Conservation (phyloP, 2,113 vertebrate species). For the Poeciliopsis occidentalis region DNA sequence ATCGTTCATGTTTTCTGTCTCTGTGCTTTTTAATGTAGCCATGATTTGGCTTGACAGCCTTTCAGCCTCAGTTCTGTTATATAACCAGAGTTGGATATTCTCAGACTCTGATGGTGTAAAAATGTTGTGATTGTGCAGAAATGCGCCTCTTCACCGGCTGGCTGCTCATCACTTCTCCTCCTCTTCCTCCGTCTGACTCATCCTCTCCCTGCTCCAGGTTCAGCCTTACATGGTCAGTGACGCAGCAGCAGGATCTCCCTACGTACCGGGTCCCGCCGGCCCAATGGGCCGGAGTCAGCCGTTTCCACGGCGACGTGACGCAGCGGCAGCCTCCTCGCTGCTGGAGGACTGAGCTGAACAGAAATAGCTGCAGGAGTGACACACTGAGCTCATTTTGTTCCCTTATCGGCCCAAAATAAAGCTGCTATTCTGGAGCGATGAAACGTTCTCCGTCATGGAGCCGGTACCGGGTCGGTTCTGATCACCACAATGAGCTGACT, state of each 20-base stretch:
- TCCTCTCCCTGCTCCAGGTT: conserved; percentile 3
- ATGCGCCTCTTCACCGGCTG: background rate
- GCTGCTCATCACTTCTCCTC: background rate
- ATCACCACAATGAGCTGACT: conserved; percentile 7
- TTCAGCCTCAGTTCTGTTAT: background rate
- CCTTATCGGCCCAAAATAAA: conserved; percentile 40
- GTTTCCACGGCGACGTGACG: conserved; percentile 68
- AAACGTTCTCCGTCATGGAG: background rate
- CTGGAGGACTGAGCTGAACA: conserved; percentile 18
- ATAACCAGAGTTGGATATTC: background rate
- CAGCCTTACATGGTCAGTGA: conserved; percentile 70
- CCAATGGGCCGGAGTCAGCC: conserved; percentile 36
- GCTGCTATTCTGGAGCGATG: conserved; percentile 28
- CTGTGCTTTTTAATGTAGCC: background rate
- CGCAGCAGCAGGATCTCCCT: conserved; percentile 60
- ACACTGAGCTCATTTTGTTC: conserved; percentile 27
- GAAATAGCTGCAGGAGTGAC: conserved; percentile 48
- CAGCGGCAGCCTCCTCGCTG: conserved; percentile 31
- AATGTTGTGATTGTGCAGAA: background rate
- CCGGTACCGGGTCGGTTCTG: background rate
- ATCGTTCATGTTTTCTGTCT: too few species aligned
- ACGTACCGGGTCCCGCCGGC: conserved; percentile 26
- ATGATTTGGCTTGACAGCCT: background rate
- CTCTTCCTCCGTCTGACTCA: conserved; percentile 39
- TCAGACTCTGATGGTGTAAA: background rate